phyloP scores from a whole-genome alignment of 2,113 vertebrate species.

The Pedionomus torquatus region DNA sequence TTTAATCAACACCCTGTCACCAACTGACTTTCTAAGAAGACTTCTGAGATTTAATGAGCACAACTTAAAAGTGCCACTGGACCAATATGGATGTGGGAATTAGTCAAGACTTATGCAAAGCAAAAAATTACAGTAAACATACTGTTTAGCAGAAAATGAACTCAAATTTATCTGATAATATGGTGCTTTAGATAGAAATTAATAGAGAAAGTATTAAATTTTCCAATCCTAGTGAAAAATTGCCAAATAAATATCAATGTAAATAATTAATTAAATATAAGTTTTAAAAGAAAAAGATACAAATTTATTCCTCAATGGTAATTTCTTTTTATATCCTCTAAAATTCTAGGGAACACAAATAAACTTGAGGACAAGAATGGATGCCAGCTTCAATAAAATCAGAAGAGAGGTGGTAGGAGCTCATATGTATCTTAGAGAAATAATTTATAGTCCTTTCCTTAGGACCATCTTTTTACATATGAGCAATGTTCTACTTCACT shows the following conservation, averaged over 20 bases:
- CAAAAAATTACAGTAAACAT: neutral
- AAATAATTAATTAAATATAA: neutral
- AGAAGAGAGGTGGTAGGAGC: neutral
- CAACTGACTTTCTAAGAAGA: neutral
- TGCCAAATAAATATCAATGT: neutral
- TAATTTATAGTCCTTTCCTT: neutral
- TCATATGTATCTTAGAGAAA: neutral
- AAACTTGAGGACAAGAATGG: neutral
- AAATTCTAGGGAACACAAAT: neutral
- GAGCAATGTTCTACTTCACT: neutral
- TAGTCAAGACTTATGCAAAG: neutral
- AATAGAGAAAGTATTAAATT: neutral
- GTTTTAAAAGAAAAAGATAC: neutral
- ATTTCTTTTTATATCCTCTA: neutral
- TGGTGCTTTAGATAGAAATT: neutral
- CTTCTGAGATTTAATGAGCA: conserved; percentile 8
- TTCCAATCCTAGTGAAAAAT: neutral
- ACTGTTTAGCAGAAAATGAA: neutral
- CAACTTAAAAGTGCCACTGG: neutral
- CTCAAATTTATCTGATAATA: neutral
- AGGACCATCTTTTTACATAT: neutral
- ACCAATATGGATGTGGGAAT: neutral
- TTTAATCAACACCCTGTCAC: conserved; percentile 18
- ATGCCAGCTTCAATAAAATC: neutral
- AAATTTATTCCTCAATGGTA: neutral